Base-by-base conservation (phyloP, 2,797 vertebrate genomes). In the Hirundo rustica region DNA sequence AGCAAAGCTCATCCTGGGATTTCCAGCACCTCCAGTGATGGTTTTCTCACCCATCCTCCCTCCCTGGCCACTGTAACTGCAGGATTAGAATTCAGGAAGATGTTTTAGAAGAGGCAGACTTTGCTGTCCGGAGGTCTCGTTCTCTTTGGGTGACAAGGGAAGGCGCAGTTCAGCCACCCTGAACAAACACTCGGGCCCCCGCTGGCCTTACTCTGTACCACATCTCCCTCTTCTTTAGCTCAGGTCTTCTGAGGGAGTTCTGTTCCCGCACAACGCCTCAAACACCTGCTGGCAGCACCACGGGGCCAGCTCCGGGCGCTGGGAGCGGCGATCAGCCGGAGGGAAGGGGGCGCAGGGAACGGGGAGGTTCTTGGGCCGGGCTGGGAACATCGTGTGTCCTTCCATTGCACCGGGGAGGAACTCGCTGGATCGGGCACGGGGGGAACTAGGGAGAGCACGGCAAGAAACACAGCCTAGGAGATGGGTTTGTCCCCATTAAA, bases 311-410 rank as follows among this genome's bases (percentile, higher is more conserved):
- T 12, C 54, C 38, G 62, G 34, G 30, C 2, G 1, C 1, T 0
- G 4, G 47, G 7, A 82, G n/a, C 3, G 32, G 42, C 20, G 30
- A 23, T 18, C 4, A n/a, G 72, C 11, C 6, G 17, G 44, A 76
- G 25, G 16, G 40, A 85, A 76, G 34, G 27, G 47, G 30, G 29
- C 27, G 17, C 64, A 48, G 16, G 54, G 66, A 18, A 29, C 0
- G 1, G 77, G 20, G 21, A 53, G 26, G 17, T 42, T 16, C 30
- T 11, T 0, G 16, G 40, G 40, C 29, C 53, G 0, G 1, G 18
- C 27, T 32, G 45, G 17, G 36, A 84, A 36, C 5, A 2, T 0
- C 0, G 1, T 0, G 0, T 6, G 4, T 25, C 19, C 38, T 42
- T 34, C 30, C 14, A 10, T 7, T 8, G 23, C 15, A 5, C 29